A percentile compares a stretch with the other conserved stretches of the same genome.
Evolutionary conservation across 2,888 invertebrate genomes (phyloP).

Genomic region (Platycheirus rosarum): DNA sequence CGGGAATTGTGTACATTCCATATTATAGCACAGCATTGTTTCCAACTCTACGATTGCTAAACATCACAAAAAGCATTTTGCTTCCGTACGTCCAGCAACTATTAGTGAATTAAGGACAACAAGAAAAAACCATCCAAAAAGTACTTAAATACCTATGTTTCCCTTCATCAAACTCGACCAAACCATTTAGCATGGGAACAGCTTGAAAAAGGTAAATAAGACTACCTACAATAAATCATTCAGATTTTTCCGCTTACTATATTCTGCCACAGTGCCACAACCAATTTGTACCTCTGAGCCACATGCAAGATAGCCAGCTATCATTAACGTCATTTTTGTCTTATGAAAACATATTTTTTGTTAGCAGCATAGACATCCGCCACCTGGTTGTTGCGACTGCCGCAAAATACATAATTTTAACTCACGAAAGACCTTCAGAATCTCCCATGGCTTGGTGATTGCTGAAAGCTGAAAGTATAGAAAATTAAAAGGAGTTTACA

Average conservation of each 20-base stretch:
- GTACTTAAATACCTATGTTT: constrained; percentile 25
- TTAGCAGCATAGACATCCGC: constrained; percentile 36
- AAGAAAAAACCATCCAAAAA: constrained; percentile 34
- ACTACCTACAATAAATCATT: constrained; percentile 50
- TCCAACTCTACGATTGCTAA: constrained; percentile 3
- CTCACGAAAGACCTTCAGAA: constrained; percentile 63
- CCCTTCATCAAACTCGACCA: constrained; percentile 26
- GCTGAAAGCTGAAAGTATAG: constrained; percentile 2
- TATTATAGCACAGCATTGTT: constrained; percentile 13
- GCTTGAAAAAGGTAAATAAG: constrained; percentile 13
- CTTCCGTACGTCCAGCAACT: constrained; percentile 34
- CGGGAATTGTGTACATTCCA: neutral
- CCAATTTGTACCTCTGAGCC: constrained; percentile 51
- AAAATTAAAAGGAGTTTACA: constrained; percentile 42
- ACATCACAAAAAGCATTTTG: neutral
- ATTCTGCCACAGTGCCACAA: constrained; percentile 62
- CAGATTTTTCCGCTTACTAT: constrained; percentile 56
- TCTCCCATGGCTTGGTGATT: constrained; percentile 27
- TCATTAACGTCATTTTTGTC: constrained; percentile 37
- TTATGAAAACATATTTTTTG: constrained; percentile 16
- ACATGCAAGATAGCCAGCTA: constrained; percentile 26
- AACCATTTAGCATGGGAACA: constrained; percentile 45
- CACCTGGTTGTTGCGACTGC: constrained; percentile 48
- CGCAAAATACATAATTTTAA: constrained; percentile 41
- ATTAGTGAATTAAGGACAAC: constrained; percentile 41